Percentiles rank a stretch among this genome's conserved stretches.
phyloP scores from a whole-genome alignment of 2,888 invertebrate genomes.

The Metalampra italica region DNA sequence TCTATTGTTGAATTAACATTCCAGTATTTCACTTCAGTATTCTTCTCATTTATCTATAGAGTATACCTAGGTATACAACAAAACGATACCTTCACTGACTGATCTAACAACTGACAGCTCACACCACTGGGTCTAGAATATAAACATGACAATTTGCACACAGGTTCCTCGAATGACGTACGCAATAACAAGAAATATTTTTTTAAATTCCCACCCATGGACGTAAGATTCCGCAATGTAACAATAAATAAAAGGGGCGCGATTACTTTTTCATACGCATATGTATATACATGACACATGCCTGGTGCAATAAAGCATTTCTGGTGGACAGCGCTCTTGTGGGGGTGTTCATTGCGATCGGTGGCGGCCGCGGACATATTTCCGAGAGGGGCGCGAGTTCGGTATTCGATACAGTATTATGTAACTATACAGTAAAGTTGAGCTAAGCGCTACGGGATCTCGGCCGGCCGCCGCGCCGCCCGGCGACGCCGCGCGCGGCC shows the following conservation, averaged over 20 bases:
- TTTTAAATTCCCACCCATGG: too few relatives aligned
- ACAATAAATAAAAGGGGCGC: background rate
- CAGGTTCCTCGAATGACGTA: too few relatives aligned
- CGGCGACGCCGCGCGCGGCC: constrained; percentile 30
- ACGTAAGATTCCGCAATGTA: background rate
- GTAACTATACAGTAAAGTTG: constrained; percentile 41
- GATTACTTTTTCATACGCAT: constrained; percentile 43
- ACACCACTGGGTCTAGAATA: too few relatives aligned
- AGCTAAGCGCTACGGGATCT: constrained; percentile 33
- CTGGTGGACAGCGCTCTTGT: constrained; percentile 44
- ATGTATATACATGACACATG: constrained; percentile 50
- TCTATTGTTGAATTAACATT: constrained; percentile 45
- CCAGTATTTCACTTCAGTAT: background rate
- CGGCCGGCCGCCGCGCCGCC: constrained; percentile 23
- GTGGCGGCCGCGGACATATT: constrained; percentile 46
- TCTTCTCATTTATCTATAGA: background rate
- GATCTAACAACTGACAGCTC: too few relatives aligned
- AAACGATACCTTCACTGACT: too few relatives aligned
- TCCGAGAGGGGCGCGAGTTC: constrained; percentile 23
- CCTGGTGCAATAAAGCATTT: constrained; percentile 55
- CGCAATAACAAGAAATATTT: too few relatives aligned
- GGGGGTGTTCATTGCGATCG: constrained; percentile 54
- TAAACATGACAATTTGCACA: too few relatives aligned
- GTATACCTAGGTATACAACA: background rate
- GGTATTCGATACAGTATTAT: constrained; percentile 34